These are phyloP conservation scores for Linepithema humile DNA, from an alignment of 1,140 invertebrate species.

Conservation along the genomic window DNA sequence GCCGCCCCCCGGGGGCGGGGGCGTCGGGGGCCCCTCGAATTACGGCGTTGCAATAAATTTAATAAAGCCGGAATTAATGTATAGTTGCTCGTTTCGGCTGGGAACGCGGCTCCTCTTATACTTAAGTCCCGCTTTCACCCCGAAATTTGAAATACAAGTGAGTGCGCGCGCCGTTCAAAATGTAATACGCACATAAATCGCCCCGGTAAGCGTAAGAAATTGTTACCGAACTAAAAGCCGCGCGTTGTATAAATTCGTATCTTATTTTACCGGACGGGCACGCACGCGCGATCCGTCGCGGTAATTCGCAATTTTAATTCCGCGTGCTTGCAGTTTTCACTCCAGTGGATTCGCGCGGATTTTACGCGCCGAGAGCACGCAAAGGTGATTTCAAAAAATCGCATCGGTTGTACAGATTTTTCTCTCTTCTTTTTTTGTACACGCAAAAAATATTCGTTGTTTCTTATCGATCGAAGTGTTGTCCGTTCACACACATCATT, in stretches of 20 bases:
- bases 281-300: background rate
- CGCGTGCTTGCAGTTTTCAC: background rate
- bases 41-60: constrained; percentile 56
- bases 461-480: background rate
- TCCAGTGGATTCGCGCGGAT: background rate
- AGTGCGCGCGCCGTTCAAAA: constrained; percentile 41
- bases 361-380: background rate
- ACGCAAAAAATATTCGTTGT: background rate
- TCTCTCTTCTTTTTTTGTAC: background rate
- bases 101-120: constrained; percentile 42
- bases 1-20: constrained; percentile 22
- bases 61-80: constrained; percentile 62
- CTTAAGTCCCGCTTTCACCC: constrained; percentile 36
- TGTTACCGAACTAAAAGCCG: constrained; percentile 35
- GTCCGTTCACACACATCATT: background rate
- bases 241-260: constrained; percentile 43
- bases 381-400: background rate
- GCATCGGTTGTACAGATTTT: background rate
- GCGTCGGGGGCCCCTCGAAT: constrained; percentile 36
- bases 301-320: constrained; percentile 31
- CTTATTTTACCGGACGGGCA: constrained; percentile 3
- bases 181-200: constrained; percentile 51
- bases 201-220: constrained; percentile 40
- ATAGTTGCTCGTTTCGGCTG: constrained; percentile 45
- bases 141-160: constrained; percentile 49